A percentile compares a stretch with the other conserved stretches of the same genome.
Conservation (phyloP, 2,113 vertebrate genomes). For the Zonotrichia leucophrys region DNA sequence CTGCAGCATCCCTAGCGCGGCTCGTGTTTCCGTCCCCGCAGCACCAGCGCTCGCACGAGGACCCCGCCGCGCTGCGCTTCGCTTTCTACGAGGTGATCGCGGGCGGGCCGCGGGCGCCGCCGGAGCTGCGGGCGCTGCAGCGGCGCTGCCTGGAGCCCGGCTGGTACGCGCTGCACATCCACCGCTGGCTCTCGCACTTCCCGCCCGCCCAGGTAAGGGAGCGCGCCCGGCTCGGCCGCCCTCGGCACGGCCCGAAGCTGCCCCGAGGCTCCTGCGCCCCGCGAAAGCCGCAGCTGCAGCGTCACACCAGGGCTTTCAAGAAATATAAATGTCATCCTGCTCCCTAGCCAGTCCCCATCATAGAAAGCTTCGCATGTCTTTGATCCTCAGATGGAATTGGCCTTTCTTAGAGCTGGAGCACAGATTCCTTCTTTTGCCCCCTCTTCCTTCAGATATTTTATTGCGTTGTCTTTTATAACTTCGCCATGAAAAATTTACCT, state of each 20-base stretch:
- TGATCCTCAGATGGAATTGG: not conserved
- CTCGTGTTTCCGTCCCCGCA: not conserved
- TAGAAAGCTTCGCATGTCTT: not conserved
- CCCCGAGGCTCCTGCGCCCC: not conserved
- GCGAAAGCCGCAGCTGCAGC: not conserved
- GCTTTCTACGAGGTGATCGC: slow-evolving; percentile 93
- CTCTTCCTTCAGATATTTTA: not conserved
- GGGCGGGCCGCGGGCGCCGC: slow-evolving; percentile 72
- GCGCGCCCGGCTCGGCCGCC: rapidly evolving
- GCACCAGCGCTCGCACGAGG: slow-evolving; percentile 95
- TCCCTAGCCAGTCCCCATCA: not conserved
- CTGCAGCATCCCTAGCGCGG: not conserved
- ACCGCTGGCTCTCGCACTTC: slow-evolving; percentile 89
- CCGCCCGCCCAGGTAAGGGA: slow-evolving; percentile 85
- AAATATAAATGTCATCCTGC: not conserved
- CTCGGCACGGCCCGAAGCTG: rapidly evolving
- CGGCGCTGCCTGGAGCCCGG: slow-evolving; percentile 88
- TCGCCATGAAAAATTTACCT: not conserved
- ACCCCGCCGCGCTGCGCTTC: slow-evolving; percentile 85
- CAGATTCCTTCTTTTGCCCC: not conserved
- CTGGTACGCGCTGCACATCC: slow-evolving; percentile 88
- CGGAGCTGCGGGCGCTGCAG: slow-evolving; percentile 85
- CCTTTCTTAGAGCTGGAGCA: not conserved
- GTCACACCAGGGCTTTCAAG: not conserved
- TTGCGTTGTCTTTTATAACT: not conserved